Conservation (phyloP, 2,888 invertebrate species). For the Sesamia inferens region DNA sequence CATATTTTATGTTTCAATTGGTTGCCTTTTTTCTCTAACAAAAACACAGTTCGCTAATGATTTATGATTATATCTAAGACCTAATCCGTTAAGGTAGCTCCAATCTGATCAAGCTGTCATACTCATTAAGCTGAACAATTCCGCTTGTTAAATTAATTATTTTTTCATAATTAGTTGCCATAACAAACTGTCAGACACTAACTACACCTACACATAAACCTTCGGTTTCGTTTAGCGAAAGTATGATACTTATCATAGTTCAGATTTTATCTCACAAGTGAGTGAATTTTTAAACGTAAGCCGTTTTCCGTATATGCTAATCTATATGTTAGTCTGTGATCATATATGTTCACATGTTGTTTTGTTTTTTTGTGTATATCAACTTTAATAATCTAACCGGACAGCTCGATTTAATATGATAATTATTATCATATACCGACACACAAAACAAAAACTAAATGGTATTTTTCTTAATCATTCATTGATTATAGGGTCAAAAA, state of each 20-base stretch:
- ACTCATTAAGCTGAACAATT: slow-evolving; percentile 68
- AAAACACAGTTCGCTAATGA: slow-evolving; percentile 47
- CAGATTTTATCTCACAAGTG: slow-evolving; percentile 70
- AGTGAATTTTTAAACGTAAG: slow-evolving; percentile 58
- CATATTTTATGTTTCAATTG: slow-evolving; percentile 46
- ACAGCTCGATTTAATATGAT: slow-evolving; percentile 54
- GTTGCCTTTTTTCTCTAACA: slow-evolving; percentile 19
- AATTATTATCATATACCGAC: slow-evolving; percentile 51
- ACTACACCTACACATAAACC: slow-evolving; percentile 71
- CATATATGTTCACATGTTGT: slow-evolving; percentile 31
- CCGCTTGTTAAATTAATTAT: slow-evolving; percentile 68
- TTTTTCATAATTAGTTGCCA: slow-evolving; percentile 67
- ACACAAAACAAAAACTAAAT: slow-evolving; percentile 40
- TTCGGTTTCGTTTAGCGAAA: slow-evolving; percentile 76
- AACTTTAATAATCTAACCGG: slow-evolving; percentile 37
- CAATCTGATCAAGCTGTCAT: slow-evolving; percentile 74
- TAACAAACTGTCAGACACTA: slow-evolving; percentile 51
- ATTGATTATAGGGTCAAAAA: slow-evolving; percentile 51
- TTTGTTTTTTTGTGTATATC: slow-evolving; percentile 32
- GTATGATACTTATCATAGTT: slow-evolving; percentile 71
- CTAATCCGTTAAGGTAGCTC: slow-evolving; percentile 63
- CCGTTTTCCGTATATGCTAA: slow-evolving; percentile 48
- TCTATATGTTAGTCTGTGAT: slow-evolving; percentile 43
- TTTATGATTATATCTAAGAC: slow-evolving; percentile 50
- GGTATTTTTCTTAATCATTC: slow-evolving; percentile 48